Conservation (phyloP, 2,113 vertebrate species). For the Bujurquina vittata region DNA sequence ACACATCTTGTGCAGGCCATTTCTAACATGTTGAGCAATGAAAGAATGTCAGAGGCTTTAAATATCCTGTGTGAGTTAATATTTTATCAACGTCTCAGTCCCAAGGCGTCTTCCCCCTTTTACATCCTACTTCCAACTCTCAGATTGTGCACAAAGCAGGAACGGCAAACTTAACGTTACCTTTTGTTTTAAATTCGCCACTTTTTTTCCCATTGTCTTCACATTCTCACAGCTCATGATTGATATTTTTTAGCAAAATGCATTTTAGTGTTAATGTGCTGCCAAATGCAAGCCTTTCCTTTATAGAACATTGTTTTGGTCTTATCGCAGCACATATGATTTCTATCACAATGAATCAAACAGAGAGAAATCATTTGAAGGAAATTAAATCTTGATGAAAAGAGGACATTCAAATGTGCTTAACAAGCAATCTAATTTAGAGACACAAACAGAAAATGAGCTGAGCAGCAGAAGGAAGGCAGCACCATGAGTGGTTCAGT, state of each 20-base stretch:
- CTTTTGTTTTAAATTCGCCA: background rate
- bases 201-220: background rate
- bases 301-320: background rate
- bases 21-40: constrained; percentile 36
- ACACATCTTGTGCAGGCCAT: constrained; percentile 20
- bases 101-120: constrained; percentile 34
- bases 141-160: constrained; percentile 33
- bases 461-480: constrained; percentile 16
- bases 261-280: background rate
- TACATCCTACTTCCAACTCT: constrained; percentile 36
- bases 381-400: constrained; percentile 22
- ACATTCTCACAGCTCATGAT: background rate
- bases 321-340: background rate
- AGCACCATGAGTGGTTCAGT: background rate
- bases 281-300: background rate
- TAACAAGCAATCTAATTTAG: constrained; percentile 15
- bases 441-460: constrained; percentile 27
- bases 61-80: constrained; percentile 71
- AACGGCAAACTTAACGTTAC: background rate
- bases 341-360: constrained; percentile 1
- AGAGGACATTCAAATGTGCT: constrained; percentile 8
- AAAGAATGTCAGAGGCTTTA: constrained; percentile 70
- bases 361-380: constrained; percentile 3
- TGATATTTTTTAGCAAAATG: background rate
- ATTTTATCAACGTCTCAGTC: constrained; percentile 70